A percentile compares a stretch with the other conserved stretches of the same genome.
These are phyloP conservation scores for Champsocephalus esox DNA, from an alignment of 2,797 vertebrate species.

Conservation along the genomic window DNA sequence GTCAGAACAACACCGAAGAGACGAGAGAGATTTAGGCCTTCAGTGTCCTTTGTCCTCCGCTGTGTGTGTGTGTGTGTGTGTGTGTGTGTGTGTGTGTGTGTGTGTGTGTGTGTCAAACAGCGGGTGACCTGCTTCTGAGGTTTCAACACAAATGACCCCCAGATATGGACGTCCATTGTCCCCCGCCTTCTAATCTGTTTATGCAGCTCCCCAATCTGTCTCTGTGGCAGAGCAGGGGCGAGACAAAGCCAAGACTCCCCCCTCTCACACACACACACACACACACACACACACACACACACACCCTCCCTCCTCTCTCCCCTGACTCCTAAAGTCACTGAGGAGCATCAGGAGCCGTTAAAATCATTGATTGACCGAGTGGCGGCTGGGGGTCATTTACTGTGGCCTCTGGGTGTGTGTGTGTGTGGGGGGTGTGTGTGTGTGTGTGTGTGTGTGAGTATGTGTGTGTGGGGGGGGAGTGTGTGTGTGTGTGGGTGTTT, in stretches of 20 bases:
- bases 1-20: slow-evolving; percentile 10
- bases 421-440: slow-evolving; percentile 20
- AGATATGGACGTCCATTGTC: slow-evolving; percentile 79
- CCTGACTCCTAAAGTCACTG: slow-evolving; percentile 94
- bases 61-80: slow-evolving; percentile 21
- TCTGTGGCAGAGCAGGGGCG: slow-evolving; percentile 40
- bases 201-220: slow-evolving; percentile 88
- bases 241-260: slow-evolving; percentile 76
- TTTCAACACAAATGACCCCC: slow-evolving; percentile 75
- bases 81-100: slow-evolving; percentile 28
- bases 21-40: slow-evolving; percentile 13
- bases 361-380: slow-evolving; percentile 90
- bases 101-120: slow-evolving; percentile 84
- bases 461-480: slow-evolving; percentile 15
- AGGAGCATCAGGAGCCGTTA: slow-evolving; percentile 90
- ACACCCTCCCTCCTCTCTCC: slow-evolving; percentile 81
- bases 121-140: slow-evolving; percentile 91
- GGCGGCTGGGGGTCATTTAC: slow-evolving; percentile 79
- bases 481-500: slow-evolving; percentile 15
- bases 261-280: slow-evolving; percentile 87
- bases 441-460: slow-evolving; percentile 13
- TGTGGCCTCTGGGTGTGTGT: slow-evolving; percentile 5
- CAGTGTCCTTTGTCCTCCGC: slow-evolving; percentile 43
- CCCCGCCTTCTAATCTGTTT: slow-evolving; percentile 89
- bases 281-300: slow-evolving; percentile 86